These are phyloP conservation scores for Halictus ligatus DNA, from an alignment of 2,888 invertebrate genomes.

Conservation along the genomic window DNA sequence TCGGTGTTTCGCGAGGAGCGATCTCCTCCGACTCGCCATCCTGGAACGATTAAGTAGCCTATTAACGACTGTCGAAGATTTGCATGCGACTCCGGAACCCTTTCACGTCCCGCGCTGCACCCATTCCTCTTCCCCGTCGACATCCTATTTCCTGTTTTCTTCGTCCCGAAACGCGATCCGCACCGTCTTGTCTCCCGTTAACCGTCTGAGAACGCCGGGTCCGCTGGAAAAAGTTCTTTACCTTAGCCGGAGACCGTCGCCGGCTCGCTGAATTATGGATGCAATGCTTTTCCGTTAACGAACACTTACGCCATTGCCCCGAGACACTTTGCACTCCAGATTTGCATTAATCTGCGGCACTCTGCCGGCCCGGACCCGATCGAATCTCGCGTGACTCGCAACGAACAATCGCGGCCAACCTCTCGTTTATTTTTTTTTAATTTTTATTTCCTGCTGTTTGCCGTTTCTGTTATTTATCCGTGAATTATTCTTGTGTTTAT, in stretches of 20 bases:
- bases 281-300: slow-evolving; percentile 41
- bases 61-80: slow-evolving; percentile 37
- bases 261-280: slow-evolving; percentile 34
- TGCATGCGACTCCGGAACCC: slow-evolving; percentile 21
- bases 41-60: slow-evolving; percentile 11
- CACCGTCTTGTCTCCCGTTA: slow-evolving; percentile 25
- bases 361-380: neutral
- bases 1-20: slow-evolving; percentile 18
- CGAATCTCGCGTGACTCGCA: neutral
- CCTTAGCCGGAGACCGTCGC: neutral
- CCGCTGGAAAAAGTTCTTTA: slow-evolving; percentile 7
- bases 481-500: neutral
- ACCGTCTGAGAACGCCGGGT: neutral
- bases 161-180: neutral
- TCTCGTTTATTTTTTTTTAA: neutral
- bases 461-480: neutral
- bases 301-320: slow-evolving; percentile 6
- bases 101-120: neutral
- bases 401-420: neutral
- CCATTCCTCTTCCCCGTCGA: slow-evolving; percentile 32
- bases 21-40: neutral
- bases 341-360: slow-evolving; percentile 23
- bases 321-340: slow-evolving; percentile 5
- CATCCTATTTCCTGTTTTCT: slow-evolving; percentile 22
- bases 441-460: neutral